These are phyloP conservation scores for Procambarus clarkii DNA, from an alignment of 1,140 invertebrate species.

Conservation along the genomic window DNA sequence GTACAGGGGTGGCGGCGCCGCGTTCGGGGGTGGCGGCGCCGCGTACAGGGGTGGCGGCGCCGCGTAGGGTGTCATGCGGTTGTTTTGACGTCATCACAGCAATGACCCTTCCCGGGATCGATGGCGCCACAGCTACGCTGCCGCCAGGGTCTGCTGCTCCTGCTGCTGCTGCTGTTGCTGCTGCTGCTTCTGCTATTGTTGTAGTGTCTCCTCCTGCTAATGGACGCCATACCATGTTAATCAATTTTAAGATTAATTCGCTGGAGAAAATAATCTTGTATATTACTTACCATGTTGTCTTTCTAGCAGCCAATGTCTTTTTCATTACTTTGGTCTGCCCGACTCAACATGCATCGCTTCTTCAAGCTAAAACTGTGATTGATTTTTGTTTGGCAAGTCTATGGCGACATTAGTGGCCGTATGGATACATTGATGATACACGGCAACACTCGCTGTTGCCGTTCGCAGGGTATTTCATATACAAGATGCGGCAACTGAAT, in stretches of 20 bases:
- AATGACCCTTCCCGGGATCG: not conserved
- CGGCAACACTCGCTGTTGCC: no score
- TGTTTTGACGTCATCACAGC: not conserved
- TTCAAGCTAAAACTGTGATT: no score
- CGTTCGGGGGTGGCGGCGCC: not conserved
- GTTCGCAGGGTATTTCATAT: no score
- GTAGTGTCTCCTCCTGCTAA: not conserved
- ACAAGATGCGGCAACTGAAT: no score
- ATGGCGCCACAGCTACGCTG: not conserved
- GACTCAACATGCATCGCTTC: no score
- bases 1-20: not conserved
- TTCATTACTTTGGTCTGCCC: no score
- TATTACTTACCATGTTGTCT: not conserved
- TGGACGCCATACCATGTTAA: no score
- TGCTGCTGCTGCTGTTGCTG: not conserved
- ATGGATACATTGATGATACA: no score
- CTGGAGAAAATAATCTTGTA: no score
- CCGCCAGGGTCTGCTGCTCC: not conserved
- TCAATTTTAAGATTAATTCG: no score
- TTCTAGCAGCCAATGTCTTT: not conserved
- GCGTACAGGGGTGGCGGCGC: not conserved
- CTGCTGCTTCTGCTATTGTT: not conserved
- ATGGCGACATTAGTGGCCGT: no score
- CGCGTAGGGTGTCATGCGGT: not conserved
- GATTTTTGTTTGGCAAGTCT: no score